These are phyloP conservation scores for Deroptyus accipitrinus DNA, from an alignment of 2,113 vertebrate species.

Conservation along the genomic window DNA sequence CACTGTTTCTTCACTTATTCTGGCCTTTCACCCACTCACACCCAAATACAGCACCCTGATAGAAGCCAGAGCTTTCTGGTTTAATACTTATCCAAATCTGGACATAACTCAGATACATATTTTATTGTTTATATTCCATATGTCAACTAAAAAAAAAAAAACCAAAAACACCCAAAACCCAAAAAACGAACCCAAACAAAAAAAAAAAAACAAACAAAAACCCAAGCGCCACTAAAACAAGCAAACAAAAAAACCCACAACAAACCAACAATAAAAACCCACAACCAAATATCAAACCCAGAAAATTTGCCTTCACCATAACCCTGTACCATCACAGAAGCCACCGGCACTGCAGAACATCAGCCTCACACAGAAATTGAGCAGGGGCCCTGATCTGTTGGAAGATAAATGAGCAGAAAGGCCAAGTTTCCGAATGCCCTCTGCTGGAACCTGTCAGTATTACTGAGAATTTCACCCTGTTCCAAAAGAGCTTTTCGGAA, in stretches of 20 bases:
- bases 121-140: background rate
- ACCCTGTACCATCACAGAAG: background rate
- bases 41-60: background rate
- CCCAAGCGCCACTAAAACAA: background rate
- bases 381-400: background rate
- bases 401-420: background rate
- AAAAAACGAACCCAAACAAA: background rate
- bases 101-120: background rate
- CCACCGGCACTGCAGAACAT: background rate
- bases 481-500: background rate
- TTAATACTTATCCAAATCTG: background rate
- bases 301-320: background rate
- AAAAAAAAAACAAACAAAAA: background rate
- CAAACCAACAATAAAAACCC: background rate
- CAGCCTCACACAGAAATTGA: background rate
- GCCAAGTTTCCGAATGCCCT: constrained; percentile 54
- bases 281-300: background rate
- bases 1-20: background rate
- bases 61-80: background rate
- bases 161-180: background rate
- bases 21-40: background rate
- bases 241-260: background rate
- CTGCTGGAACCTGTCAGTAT: constrained; percentile 32
- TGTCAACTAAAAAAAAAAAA: background rate
- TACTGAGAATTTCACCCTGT: background rate